Percentiles rank a stretch among this genome's conserved stretches.
Evolutionary conservation across 1,140 invertebrate genomes (phyloP).

Genomic region (Drosophila bocqueti): DNA sequence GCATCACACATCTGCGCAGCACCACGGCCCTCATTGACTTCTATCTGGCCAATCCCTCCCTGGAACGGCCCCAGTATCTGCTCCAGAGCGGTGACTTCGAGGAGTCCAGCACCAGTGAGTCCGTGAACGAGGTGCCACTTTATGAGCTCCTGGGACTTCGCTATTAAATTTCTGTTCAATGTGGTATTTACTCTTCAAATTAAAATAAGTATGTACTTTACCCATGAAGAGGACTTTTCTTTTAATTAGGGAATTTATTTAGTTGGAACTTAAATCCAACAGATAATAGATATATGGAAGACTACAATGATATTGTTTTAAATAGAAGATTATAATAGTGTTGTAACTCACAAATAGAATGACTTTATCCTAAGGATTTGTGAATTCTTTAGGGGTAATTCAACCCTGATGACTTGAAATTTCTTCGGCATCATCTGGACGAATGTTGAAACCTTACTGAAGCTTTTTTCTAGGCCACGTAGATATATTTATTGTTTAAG

Average conservation of each 20-base stretch:
- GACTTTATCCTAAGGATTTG: no score
- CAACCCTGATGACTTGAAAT: background rate
- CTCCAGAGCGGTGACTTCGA: slow-evolving; percentile 65
- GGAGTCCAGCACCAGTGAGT: slow-evolving; percentile 41
- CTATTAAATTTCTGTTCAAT: slow-evolving; percentile 24
- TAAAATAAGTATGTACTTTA: background rate
- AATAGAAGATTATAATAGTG: no score
- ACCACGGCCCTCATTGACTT: slow-evolving; percentile 72
- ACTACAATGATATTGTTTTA: background rate
- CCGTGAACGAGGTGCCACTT: slow-evolving; percentile 63
- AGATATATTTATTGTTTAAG: background rate
- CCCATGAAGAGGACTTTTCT: background rate
- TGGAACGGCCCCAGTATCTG: slow-evolving; percentile 70
- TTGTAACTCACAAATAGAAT: no score
- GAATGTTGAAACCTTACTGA: background rate
- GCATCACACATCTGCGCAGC: slow-evolving; percentile 79
- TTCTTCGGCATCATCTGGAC: background rate
- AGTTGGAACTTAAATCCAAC: background rate
- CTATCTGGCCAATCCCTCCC: slow-evolving; percentile 62
- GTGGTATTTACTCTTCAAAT: background rate
- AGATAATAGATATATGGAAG: background rate
- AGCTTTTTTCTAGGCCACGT: background rate
- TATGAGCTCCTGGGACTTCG: slow-evolving; percentile 72
- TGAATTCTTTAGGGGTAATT: background rate
- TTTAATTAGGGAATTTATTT: background rate